Base-by-base conservation (phyloP, 2,113 vertebrate genomes). In the Chloropsis cyanopogon region DNA sequence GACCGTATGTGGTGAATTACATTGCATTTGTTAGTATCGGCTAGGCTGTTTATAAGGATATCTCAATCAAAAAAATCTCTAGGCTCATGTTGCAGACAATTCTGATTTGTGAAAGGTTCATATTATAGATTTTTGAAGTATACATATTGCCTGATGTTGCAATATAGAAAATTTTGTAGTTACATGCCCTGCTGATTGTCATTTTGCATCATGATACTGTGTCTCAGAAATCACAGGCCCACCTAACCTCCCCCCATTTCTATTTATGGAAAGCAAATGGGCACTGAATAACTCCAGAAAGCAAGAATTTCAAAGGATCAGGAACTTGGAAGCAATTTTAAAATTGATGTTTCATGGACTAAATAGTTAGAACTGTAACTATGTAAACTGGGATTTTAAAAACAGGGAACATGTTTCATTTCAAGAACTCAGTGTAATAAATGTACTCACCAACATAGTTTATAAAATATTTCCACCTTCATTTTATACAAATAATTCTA, bases 101-200 rank as follows among this genome's bases (percentile, higher is more conserved):
- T 75, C 19, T 56, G 41, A 46, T 71, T 80, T 69, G 87, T 82
- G 88, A 94, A 94, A 93, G 37, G 83, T 92, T 93, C 81, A 53
- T 94, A 95, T 94, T 97, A 93, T 35, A 94, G 90, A 97, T 96
- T 97, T 96, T 87, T 97, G 96, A 93, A 91, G 79, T 95, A 97
- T 97, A 93, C 97, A 70, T 93, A 80, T 94, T 97, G 78, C 79
- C 83, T 91, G 75, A 59, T 95, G 49, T 93, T 94, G 22, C 83
- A 96, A 92, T 93, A 90, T 42, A 96, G 92, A 97, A 95, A 89
- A 93, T 94, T 97, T 97, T 96, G 87, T 93, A 93, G 82, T 95
- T 94, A 92, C 81, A 92, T 76, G 73, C 84, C 80, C 70, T 79
- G 84, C 79, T 95, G 76, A 96, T 97, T 97, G 95, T 97, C 92